Evolutionary conservation across 2,888 invertebrate genomes (phyloP).

Genomic region (Pristionchus japonicus): DNA sequence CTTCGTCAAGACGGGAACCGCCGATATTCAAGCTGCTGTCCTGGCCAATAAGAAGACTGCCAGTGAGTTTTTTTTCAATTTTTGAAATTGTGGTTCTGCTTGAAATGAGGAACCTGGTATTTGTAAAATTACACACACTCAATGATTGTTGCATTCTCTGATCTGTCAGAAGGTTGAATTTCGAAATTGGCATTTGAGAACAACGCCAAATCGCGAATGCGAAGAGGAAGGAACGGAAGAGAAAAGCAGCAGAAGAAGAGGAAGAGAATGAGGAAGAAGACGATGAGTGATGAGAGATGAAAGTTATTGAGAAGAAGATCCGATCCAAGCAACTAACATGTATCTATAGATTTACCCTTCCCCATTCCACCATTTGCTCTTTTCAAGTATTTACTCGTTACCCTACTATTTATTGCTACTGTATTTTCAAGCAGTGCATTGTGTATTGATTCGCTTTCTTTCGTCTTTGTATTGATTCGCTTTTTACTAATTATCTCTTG

Average conservation of each 20-base stretch:
- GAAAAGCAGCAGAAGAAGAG: neutral
- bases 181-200: neutral
- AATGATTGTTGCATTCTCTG: neutral
- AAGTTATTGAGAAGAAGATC: neutral
- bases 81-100: neutral
- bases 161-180: neutral
- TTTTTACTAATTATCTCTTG: neutral
- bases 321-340: no score
- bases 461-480: no score
- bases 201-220: neutral
- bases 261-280: neutral
- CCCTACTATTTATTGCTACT: neutral
- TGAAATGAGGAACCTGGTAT: neutral
- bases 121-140: neutral
- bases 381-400: neutral
- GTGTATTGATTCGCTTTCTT: neutral
- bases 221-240: neutral
- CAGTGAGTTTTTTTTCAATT: neutral
- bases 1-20: constrained; percentile 25
- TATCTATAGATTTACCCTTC: neutral
- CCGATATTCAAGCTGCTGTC: constrained; percentile 17
- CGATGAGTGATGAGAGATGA: neutral
- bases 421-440: neutral
- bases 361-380: neutral
- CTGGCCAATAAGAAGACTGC: neutral